Evolutionary conservation across 2,113 vertebrate genomes (phyloP).

Genomic region (Cyprinodon brontotheroides): DNA sequence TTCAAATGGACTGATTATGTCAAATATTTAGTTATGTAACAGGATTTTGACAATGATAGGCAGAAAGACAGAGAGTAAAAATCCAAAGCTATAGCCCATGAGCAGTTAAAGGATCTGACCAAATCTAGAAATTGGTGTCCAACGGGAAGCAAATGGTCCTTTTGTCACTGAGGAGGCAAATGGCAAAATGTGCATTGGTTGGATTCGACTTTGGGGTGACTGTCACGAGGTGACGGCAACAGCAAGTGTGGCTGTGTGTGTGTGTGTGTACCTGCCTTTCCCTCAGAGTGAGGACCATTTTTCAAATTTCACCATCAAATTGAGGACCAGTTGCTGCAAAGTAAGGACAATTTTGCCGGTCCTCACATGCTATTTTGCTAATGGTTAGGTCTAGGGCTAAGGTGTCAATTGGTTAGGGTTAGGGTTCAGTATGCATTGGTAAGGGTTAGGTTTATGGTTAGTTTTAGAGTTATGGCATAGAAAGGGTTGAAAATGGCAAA

Average conservation of each 20-base stretch:
- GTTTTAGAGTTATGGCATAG: too few species aligned
- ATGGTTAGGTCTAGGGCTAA: too few species aligned
- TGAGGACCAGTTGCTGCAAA: too few species aligned
- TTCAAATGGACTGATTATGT: constrained; percentile 23
- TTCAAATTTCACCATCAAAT: too few species aligned
- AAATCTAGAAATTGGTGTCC: constrained; percentile 50
- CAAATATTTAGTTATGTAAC: constrained; percentile 24
- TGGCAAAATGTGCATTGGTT: constrained; percentile 35
- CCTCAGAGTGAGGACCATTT: too few species aligned
- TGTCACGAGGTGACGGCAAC: constrained; percentile 42
- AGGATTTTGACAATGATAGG: constrained; percentile 46
- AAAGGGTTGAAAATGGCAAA: too few species aligned
- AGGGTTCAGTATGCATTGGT: too few species aligned
- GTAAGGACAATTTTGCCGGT: too few species aligned
- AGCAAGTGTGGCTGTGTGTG: background rate
- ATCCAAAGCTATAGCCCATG: constrained; percentile 22
- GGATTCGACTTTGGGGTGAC: constrained; percentile 60
- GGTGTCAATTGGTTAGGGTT: too few species aligned
- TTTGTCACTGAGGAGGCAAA: constrained; percentile 51
- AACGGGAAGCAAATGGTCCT: constrained; percentile 34
- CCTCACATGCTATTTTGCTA: too few species aligned
- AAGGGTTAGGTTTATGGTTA: too few species aligned
- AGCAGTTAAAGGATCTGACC: constrained; percentile 28
- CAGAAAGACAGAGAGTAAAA: constrained; percentile 5
- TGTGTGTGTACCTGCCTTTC: background rate